phyloP scores from a whole-genome alignment of 2,113 vertebrate genomes.

The Butorides virescens region DNA sequence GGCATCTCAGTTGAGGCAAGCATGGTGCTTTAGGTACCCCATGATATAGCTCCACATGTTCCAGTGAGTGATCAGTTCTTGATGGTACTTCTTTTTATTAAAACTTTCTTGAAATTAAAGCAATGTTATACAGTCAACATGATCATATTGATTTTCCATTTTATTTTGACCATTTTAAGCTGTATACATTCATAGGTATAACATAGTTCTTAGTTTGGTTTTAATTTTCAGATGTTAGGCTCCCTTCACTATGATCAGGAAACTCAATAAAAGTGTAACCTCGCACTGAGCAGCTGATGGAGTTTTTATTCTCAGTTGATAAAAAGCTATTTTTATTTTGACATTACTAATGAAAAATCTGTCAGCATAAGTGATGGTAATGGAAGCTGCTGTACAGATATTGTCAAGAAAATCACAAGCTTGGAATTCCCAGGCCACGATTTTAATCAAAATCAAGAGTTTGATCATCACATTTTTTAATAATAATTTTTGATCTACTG shows the following conservation, averaged over 20 bases:
- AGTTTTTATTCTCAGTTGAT: slow-evolving; percentile 7
- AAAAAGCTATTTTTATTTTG: slow-evolving; percentile 50
- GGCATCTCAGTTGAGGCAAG: background rate
- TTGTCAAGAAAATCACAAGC: slow-evolving; percentile 34
- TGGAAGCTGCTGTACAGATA: background rate
- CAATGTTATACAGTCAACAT: background rate
- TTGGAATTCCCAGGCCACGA: background rate
- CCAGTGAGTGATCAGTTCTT: background rate
- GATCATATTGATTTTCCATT: background rate
- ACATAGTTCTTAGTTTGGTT: background rate
- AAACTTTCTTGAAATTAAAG: background rate
- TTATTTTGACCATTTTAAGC: background rate
- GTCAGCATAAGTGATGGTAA: slow-evolving; percentile 18
- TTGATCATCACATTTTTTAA: slow-evolving; percentile 2
- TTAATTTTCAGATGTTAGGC: background rate
- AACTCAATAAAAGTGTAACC: background rate
- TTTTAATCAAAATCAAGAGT: slow-evolving; percentile 7
- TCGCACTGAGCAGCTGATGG: background rate
- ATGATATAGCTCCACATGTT: background rate
- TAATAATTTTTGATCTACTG: background rate
- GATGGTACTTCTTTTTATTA: background rate
- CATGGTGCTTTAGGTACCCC: background rate
- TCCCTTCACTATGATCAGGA: background rate
- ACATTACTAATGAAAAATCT: slow-evolving; percentile 14
- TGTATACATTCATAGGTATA: background rate